Percentiles rank a stretch among this genome's conserved stretches.
Evolutionary conservation across 2,888 invertebrate genomes (phyloP).

Genomic region (Masnerella sp.): DNA sequence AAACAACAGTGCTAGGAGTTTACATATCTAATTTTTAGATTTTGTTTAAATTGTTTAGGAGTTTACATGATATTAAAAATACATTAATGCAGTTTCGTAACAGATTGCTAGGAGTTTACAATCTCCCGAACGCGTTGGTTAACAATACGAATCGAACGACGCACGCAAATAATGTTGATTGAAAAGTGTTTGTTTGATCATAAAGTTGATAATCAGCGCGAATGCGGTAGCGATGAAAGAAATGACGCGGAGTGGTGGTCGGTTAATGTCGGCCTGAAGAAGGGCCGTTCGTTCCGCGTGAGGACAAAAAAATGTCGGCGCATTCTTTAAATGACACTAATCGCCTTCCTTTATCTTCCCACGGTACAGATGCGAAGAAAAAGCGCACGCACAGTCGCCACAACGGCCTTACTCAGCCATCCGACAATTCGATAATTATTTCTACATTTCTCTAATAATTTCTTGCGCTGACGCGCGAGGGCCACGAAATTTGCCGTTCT

Average conservation of each 20-base stretch:
- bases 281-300: conserved; percentile 65
- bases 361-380: conserved; percentile 73
- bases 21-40: too few relatives aligned
- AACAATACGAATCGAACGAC: conserved; percentile 3
- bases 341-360: conserved; percentile 78
- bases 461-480: conserved; percentile 65
- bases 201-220: conserved; percentile 41
- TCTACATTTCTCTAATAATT: conserved; percentile 73
- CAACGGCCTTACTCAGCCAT: conserved; percentile 62
- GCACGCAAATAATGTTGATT: conserved; percentile 43
- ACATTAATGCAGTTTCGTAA: too few relatives aligned
- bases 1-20: too few relatives aligned
- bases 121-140: too few relatives aligned
- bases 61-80: too few relatives aligned
- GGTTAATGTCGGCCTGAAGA: conserved; percentile 58
- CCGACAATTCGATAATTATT: conserved; percentile 75
- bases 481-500: conserved; percentile 62
- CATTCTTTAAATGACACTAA: conserved; percentile 77
- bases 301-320: conserved; percentile 70
- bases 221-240: conserved; percentile 41
- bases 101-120: too few relatives aligned
- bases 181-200: conserved; percentile 40
- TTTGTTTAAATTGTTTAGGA: too few relatives aligned
- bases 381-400: conserved; percentile 63
- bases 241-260: conserved; percentile 24